Conservation (phyloP, 2,888 invertebrate species). For the Dryocosmus kuriphilus region DNA sequence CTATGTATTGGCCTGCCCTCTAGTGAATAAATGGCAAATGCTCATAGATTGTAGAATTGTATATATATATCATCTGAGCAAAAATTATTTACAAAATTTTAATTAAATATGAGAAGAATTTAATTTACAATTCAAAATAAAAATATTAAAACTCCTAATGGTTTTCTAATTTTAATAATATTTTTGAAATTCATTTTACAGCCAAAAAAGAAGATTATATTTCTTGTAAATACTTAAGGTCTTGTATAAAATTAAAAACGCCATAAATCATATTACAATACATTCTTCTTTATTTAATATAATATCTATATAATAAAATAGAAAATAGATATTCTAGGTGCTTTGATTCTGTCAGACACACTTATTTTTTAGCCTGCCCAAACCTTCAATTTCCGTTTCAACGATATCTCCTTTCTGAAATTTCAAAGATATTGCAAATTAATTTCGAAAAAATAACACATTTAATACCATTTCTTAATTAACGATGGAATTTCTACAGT, state of each 20-base stretch:
- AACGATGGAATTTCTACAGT: too few relatives aligned
- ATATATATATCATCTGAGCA: neutral
- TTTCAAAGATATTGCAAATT: neutral
- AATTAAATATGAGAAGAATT: neutral
- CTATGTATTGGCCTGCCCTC: conserved; percentile 1
- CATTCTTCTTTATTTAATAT: too few relatives aligned
- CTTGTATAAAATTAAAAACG: too few relatives aligned
- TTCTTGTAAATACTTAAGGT: too few relatives aligned
- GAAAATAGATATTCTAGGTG: neutral
- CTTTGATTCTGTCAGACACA: conserved; percentile 75
- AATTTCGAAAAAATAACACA: neutral
- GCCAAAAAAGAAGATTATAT: too few relatives aligned
- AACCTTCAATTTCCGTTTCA: conserved; percentile 85
- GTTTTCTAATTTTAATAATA: too few relatives aligned
- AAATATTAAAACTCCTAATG: neutral
- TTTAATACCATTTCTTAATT: neutral
- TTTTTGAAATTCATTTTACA: neutral
- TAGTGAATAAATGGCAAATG: neutral
- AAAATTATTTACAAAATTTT: neutral
- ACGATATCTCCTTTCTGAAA: conserved; percentile 86
- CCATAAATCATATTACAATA: too few relatives aligned
- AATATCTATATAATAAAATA: too few relatives aligned
- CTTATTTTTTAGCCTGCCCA: conserved; percentile 84
- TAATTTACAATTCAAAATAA: neutral
- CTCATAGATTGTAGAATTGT: neutral